These are phyloP conservation scores for Eupithecia abbreviata DNA, from an alignment of 2,888 invertebrate genomes.

Conservation along the genomic window DNA sequence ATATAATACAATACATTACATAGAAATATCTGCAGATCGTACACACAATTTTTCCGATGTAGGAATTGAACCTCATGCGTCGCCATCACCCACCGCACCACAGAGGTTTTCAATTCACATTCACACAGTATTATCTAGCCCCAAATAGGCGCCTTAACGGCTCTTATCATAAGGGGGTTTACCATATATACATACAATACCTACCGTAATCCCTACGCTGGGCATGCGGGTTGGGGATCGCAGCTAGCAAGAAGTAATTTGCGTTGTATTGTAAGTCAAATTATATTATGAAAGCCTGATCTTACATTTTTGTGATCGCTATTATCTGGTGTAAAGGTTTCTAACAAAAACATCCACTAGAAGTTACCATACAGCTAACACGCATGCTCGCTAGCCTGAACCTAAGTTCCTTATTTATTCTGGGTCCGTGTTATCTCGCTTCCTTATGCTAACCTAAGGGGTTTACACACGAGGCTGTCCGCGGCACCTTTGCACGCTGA, in stretches of 20 bases:
- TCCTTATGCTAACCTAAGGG: slow-evolving; percentile 39
- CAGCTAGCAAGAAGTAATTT: too few relatives aligned
- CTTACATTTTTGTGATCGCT: neutral
- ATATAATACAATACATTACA: too few relatives aligned
- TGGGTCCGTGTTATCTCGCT: slow-evolving; percentile 23
- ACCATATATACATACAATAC: too few relatives aligned
- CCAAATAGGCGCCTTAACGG: neutral
- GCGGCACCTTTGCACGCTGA: slow-evolving; percentile 54
- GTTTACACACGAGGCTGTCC: slow-evolving; percentile 38
- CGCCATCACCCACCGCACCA: too few relatives aligned
- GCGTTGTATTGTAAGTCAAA: too few relatives aligned
- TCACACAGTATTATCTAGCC: too few relatives aligned
- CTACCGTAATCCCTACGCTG: too few relatives aligned
- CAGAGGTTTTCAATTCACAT: too few relatives aligned
- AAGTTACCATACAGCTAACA: neutral
- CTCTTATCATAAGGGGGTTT: neutral
- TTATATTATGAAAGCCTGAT: neutral
- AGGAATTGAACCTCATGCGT: too few relatives aligned
- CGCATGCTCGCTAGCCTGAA: neutral
- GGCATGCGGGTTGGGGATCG: too few relatives aligned
- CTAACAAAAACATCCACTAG: neutral
- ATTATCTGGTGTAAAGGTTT: neutral
- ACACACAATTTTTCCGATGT: too few relatives aligned
- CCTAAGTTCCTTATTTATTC: neutral
- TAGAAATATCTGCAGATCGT: too few relatives aligned